Base-by-base conservation (phyloP, 1,140 invertebrate species). In the Aphis gossypii region DNA sequence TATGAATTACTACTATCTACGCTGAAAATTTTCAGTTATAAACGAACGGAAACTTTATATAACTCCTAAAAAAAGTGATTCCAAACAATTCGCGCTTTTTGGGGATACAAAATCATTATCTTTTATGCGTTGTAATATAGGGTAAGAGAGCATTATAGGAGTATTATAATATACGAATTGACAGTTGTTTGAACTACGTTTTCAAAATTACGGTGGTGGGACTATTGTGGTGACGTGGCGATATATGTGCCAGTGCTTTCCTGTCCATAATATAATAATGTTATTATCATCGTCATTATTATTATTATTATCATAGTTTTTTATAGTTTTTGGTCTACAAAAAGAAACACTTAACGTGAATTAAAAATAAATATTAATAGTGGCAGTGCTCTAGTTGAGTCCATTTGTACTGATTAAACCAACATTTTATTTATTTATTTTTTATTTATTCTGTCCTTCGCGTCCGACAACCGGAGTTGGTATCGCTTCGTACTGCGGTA, bases 391-490 rank as follows among this genome's bases (percentile, higher is more conserved):
- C 41, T n/a, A 46, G 48, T 23, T 38, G 25, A 86, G 48, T 56
- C 76, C 92, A 86, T 93, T 93, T 93, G 51, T 93, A 93, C 90
- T 51, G 90, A 92, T 86, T 86, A 93, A 92, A 93, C 23, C 46
- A 93, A 51, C 48, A 35, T 93, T 93, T 93, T 41, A 84, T 51
- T 92, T 35, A 48, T 92, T 84, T 84, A 7, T 11, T 86, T 54
- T 56, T 21, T 51, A 83, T 93, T 92, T 48, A 54, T 83, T 56
- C 21, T 51, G 54, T 68, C 41, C 35, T 41, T 21, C 21, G 35
- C 87, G 30, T 35, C n/a, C 87, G 21, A 25, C 48, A n/a, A 68
- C 30, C 30, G 60, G 60, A 76, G 60, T 76, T 11, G 60, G n/a
- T 76, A 76, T 76, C 30, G 60, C 60, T n/a, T 76, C 30, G 60